phyloP scores from a whole-genome alignment of 2,113 vertebrate genomes.

The Chionis minor region DNA sequence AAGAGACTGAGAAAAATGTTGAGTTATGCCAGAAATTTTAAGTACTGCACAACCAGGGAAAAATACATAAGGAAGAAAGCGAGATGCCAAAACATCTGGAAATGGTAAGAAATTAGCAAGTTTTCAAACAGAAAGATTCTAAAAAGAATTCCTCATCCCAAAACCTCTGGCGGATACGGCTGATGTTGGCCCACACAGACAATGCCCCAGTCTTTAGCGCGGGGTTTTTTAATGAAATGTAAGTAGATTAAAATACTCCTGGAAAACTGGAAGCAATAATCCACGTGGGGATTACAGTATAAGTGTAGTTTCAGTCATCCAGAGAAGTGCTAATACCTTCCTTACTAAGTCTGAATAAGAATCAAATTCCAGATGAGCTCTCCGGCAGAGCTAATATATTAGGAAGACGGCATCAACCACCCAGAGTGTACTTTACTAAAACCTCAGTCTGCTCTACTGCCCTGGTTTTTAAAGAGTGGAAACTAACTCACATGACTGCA shows the following conservation, averaged over 20 bases:
- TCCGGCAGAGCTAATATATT: background rate
- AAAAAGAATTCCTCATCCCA: background rate
- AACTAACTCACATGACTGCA: background rate
- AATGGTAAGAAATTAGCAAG: background rate
- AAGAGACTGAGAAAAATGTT: background rate
- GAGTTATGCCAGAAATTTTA: background rate
- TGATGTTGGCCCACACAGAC: background rate
- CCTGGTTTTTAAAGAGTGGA: background rate
- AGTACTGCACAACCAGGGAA: background rate
- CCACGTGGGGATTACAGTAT: rapidly evolving
- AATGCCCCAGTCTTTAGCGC: background rate
- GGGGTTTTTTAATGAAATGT: background rate
- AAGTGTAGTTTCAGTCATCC: rapidly evolving
- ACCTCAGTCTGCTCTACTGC: background rate
- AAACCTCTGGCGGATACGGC: rapidly evolving
- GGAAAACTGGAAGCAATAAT: background rate
- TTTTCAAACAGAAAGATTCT: background rate
- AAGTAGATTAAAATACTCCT: background rate
- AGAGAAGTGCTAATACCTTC: background rate
- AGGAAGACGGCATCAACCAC: background rate
- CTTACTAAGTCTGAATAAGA: background rate
- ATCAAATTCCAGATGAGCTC: background rate
- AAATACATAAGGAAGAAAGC: rapidly evolving
- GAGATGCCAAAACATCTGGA: background rate
- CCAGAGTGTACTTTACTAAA: rapidly evolving